Conservation (phyloP, 2,888 invertebrate genomes). For the Erannis defoliaria region DNA sequence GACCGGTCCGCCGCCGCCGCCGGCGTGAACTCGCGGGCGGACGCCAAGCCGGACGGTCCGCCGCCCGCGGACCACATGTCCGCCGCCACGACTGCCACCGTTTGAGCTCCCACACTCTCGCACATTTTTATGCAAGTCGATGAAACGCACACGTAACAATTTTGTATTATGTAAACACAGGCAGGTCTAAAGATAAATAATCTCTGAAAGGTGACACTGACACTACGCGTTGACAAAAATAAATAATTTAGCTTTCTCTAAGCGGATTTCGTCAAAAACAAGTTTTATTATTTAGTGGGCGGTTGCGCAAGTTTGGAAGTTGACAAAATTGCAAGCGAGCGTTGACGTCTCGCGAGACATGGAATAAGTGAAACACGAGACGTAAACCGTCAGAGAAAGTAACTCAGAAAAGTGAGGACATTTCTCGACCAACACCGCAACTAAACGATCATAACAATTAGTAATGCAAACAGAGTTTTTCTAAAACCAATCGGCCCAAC, state of each 20-base stretch:
- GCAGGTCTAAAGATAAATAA: constrained; percentile 50
- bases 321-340: constrained; percentile 71
- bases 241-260: constrained; percentile 73
- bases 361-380: constrained; percentile 69
- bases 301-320: constrained; percentile 73
- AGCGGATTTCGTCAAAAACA: constrained; percentile 66
- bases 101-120: constrained; percentile 43
- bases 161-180: constrained; percentile 49
- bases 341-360: constrained; percentile 50
- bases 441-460: constrained; percentile 57
- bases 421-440: constrained; percentile 51
- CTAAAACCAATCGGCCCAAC: constrained; percentile 29
- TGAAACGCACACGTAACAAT: constrained; percentile 39
- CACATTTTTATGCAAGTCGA: constrained; percentile 47
- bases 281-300: constrained; percentile 65
- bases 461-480: constrained; percentile 50
- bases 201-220: constrained; percentile 58
- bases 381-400: constrained; percentile 71
- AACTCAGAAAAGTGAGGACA: constrained; percentile 58
- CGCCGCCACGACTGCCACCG: constrained; percentile 48
- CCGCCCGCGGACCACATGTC: constrained; percentile 60
- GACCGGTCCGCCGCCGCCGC: constrained; percentile 67
- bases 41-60: too few species aligned
- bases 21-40: constrained; percentile 50
- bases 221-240: constrained; percentile 54